Conservation (phyloP, 2,113 vertebrate genomes). For the Phodopus roborovskii region DNA sequence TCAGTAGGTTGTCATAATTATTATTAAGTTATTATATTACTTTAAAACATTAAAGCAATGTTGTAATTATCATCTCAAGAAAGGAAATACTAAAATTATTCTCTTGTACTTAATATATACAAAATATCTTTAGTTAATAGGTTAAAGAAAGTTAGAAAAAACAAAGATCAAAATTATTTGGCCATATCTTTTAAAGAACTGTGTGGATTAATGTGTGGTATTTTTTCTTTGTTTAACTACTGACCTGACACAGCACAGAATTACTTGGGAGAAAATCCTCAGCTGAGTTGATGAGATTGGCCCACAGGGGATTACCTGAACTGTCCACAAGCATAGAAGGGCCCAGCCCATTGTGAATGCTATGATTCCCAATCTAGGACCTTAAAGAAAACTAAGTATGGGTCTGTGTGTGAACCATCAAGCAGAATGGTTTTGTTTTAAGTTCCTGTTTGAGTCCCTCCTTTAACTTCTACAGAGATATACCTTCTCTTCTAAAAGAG, state of each 20-base stretch:
- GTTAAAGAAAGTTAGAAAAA: neutral
- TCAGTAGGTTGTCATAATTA: neutral
- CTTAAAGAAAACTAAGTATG: neutral
- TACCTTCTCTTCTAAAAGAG: neutral
- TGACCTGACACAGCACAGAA: no score
- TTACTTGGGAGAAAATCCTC: neutral
- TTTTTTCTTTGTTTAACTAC: neutral
- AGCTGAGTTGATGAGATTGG: neutral
- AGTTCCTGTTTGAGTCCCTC: neutral
- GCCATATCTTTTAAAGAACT: neutral
- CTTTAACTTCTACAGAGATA: no score
- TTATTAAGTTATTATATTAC: neutral
- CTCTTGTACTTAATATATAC: neutral
- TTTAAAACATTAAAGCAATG: neutral
- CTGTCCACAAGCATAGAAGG: neutral
- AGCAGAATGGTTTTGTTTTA: no score
- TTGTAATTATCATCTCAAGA: neutral
- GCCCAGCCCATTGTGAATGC: no score
- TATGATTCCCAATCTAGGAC: no score
- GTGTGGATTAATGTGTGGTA: neutral
- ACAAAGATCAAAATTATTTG: neutral
- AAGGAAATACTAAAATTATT: neutral
- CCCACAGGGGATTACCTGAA: no score
- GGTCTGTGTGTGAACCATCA: no score
- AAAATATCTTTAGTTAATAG: neutral